A percentile compares a stretch with the other conserved stretches of the same genome.
These are phyloP conservation scores for Rhingia campestris DNA, from an alignment of 2,888 invertebrate genomes.

Conservation along the genomic window DNA sequence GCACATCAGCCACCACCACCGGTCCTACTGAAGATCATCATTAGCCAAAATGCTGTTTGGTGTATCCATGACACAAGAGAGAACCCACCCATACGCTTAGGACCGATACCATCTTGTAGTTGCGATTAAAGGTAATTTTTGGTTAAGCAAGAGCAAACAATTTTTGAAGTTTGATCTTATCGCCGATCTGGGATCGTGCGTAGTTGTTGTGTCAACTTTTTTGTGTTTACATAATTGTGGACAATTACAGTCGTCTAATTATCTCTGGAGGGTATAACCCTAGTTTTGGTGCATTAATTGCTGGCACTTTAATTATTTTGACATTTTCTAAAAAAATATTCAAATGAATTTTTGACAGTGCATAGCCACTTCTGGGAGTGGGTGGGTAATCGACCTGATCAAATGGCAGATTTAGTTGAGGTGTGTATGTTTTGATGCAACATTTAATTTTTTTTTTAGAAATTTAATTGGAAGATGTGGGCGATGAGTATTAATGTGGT, in stretches of 20 bases:
- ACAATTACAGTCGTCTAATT: slow-evolving; percentile 66
- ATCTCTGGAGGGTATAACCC: slow-evolving; percentile 31
- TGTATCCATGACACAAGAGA: slow-evolving; percentile 38
- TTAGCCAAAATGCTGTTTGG: slow-evolving; percentile 47
- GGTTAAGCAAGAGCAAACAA: slow-evolving; percentile 67
- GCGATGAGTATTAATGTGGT: slow-evolving; percentile 1
- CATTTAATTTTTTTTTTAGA: slow-evolving; percentile 31
- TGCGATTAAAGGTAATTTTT: slow-evolving; percentile 60
- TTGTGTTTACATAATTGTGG: slow-evolving; percentile 57
- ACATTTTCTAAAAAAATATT: slow-evolving; percentile 60
- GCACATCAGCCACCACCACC: slow-evolving; percentile 12
- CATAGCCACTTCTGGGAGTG: not conserved
- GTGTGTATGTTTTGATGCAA: slow-evolving; percentile 30
- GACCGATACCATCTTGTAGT: slow-evolving; percentile 57
- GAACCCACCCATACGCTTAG: slow-evolving; percentile 51
- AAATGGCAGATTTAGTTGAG: slow-evolving; percentile 21
- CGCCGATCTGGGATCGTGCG: slow-evolving; percentile 43
- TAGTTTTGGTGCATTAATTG: slow-evolving; percentile 48
- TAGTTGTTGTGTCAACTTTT: slow-evolving; percentile 46
- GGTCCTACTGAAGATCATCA: slow-evolving; percentile 57
- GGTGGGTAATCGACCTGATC: slow-evolving; percentile 35
- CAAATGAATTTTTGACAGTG: slow-evolving; percentile 36
- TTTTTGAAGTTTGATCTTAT: slow-evolving; percentile 56
- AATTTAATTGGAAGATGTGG: not conserved
- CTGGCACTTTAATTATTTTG: slow-evolving; percentile 71